Base-by-base conservation (phyloP, 1,140 invertebrate species). In the Trigoniulus corallinus region DNA sequence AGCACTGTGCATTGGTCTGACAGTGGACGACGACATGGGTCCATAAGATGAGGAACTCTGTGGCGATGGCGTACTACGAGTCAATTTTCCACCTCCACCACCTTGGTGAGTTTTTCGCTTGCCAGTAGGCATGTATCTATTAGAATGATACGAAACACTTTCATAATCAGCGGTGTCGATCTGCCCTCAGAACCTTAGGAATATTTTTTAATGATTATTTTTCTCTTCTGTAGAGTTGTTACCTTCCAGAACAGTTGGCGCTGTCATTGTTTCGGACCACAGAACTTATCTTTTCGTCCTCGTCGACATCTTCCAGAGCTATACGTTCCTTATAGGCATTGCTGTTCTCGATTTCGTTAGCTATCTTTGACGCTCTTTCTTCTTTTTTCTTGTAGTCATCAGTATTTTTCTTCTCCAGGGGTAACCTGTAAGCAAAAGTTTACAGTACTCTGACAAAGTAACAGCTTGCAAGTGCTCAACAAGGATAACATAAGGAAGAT, bases 291-390 rank as follows among this genome's bases (percentile, higher is more conserved):
- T 78, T 70, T 58, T 88, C 82, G 53, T 74, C 72, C 64, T 92
- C 88, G 58, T 92, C 87, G 0, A 84, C 88, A 69, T 93, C 92
- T 70, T 94, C 89, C 47, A 91, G 60, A 48, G 88, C 84, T 48
- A 82, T 71, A 53, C 84, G 72, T n/a, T 77, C 76, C 61, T 81
- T 82, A 58, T 88, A 84, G 53, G 73, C 70, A 0, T 84, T 80
- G 64, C 84, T 81, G 59, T 74, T 82, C 65, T 93, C 87, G 49
- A 95, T 94, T 70, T 93, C 88, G 37, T 76, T 78, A 0, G 89
- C 89, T 58, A 94, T 82, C 65, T 84, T 80, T 44, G 80, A 76
- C 27, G 89, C 91, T 65, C 84, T 82, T 25, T 79, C 80, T 68
- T 88, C 83, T 52, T 78, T 75, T 60, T 84, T 80, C 68, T 81